These are phyloP conservation scores for Chelon labrosus DNA, from an alignment of 2,797 vertebrate species.

Conservation along the genomic window DNA sequence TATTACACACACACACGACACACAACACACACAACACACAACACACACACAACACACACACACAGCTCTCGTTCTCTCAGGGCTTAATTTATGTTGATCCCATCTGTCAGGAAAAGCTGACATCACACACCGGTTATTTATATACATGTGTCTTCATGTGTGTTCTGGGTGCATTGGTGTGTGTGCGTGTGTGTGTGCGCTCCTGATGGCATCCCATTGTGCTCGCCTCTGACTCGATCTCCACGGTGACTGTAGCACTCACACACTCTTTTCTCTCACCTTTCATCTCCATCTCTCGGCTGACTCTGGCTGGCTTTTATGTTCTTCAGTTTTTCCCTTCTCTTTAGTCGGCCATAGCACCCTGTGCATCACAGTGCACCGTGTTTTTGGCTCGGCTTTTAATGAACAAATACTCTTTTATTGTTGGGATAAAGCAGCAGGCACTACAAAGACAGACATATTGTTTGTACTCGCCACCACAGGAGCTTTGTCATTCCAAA, in stretches of 20 bases:
- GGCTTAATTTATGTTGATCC: slow-evolving; percentile 62
- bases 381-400: slow-evolving; percentile 12
- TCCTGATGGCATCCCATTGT: slow-evolving; percentile 49
- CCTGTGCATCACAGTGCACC: slow-evolving; percentile 4
- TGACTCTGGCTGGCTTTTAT: slow-evolving; percentile 45
- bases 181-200: slow-evolving; percentile 1
- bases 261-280: slow-evolving; percentile 31
- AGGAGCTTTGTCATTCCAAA: slow-evolving; percentile 7
- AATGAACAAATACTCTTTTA: slow-evolving; percentile 11
- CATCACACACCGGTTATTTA: slow-evolving; percentile 63
- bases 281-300: slow-evolving; percentile 46
- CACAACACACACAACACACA: too few relatives aligned
- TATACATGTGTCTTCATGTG: slow-evolving; percentile 16
- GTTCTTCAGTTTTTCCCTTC: slow-evolving; percentile 15
- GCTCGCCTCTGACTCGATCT: slow-evolving; percentile 29
- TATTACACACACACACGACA: slow-evolving; percentile 2
- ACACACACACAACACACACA: too few relatives aligned
- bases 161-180: background rate
- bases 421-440: slow-evolving; percentile 14
- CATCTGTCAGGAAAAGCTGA: slow-evolving; percentile 74
- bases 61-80: background rate
- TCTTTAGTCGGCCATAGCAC: background rate
- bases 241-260: slow-evolving; percentile 38
- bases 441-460: background rate
- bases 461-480: slow-evolving; percentile 6